These are phyloP conservation scores for Drosophila subsilvestris DNA, from an alignment of 2,888 invertebrate genomes.

Conservation along the genomic window DNA sequence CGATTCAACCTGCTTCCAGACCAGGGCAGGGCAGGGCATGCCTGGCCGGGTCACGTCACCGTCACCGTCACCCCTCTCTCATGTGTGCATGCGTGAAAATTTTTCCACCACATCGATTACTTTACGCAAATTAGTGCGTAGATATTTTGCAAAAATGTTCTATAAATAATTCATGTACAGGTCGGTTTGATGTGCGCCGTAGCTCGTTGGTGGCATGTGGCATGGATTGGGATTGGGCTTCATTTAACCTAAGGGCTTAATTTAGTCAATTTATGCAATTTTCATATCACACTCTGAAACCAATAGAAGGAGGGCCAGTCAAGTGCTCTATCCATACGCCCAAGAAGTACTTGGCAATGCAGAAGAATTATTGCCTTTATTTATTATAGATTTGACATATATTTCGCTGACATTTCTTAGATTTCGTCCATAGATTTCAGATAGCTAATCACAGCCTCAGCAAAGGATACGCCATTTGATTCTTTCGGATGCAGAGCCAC, in stretches of 20 bases:
- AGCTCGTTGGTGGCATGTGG: background rate
- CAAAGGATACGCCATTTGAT: background rate
- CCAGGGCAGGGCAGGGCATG: background rate
- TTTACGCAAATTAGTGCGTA: constrained; percentile 81
- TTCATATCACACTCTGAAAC: constrained; percentile 17
- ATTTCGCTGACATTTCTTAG: no score
- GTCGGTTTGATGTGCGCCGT: constrained; percentile 53
- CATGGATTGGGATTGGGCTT: constrained; percentile 25
- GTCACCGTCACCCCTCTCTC: constrained; percentile 39
- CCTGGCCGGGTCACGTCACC: constrained; percentile 16
- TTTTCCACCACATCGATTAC: constrained; percentile 80
- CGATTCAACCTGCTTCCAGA: constrained; percentile 6
- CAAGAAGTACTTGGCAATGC: no score
- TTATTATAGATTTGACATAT: no score
- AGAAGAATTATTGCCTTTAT: no score
- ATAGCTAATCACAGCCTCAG: background rate
- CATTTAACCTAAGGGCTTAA: constrained; percentile 66
- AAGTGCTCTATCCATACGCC: no score
- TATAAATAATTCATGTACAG: constrained; percentile 77
- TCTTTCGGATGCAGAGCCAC: background rate
- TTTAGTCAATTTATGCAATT: constrained; percentile 67
- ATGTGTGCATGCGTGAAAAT: constrained; percentile 77
- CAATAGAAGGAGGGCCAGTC: no score
- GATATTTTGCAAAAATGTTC: constrained; percentile 80
- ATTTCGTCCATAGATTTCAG: no score